Evolutionary conservation across 1,140 invertebrate species (phyloP), one percentile per base, ranked within the genome.

Genomic region (Phthorimaea operculella): DNA sequence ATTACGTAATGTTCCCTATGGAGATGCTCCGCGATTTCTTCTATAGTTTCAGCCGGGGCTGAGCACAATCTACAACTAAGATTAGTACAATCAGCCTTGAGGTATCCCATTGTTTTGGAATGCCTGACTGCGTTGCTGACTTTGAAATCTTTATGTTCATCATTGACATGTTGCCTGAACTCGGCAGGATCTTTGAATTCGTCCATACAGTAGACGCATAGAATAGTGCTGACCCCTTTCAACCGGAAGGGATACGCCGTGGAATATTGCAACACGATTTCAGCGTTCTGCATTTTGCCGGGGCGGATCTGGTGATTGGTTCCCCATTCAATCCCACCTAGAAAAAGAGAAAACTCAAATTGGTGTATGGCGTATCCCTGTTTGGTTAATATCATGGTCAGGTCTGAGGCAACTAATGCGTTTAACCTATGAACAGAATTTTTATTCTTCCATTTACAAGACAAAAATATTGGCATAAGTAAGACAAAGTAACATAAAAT

Each of bases 141-240:
- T 3, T 62, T 67, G 48, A 72, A 76, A 2, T 54, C 60, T 49
- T 65, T 57, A 53, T 78, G 77, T 12, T 48, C 57, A 9, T 68
- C 58, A 11, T 70, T 62, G 59, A 78, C 64, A 51, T 80, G 77
- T 10, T 58, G 51, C 36, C 75, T 62, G 56, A 66, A 78, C 14
- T 59, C 58, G 9, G 74, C 62, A 17, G 62, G 57, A 60, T 63
- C 48, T 12, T 17, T 50, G 15, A 15, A 77, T n/a, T 60, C 62
- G 36, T 84, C 78, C 53, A 70, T 72, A 65, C 81, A 84, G 63
- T 79, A 84, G 49, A 84, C 76, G 56, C 81, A 84, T 21, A 74
- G 60, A 63, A 84, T 63, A 1, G 54, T 50, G 50, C 74, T 74
- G 10, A 12, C 36, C 7, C 74, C 69, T 18, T 63, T 69, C 39